Conservation (phyloP, 2,797 vertebrate species). For the Tangara arthus region DNA sequence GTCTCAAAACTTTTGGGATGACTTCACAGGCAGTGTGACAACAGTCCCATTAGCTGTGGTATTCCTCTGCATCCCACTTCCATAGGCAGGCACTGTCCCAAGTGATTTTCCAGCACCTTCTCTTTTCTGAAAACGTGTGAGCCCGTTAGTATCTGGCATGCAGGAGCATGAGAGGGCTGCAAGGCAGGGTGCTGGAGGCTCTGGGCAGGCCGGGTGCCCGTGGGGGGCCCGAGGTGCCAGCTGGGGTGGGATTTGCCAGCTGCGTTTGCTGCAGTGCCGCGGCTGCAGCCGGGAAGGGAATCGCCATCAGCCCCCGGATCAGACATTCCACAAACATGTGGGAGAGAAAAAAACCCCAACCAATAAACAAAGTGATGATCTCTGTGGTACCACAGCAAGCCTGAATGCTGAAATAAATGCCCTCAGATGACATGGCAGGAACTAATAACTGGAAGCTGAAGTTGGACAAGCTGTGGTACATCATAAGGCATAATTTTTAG, state of each 20-base stretch:
- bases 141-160: background rate
- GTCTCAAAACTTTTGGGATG: background rate
- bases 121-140: background rate
- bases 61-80: background rate
- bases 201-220: background rate
- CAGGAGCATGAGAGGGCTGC: background rate
- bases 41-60: background rate
- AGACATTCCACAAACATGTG: background rate
- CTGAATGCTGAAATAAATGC: background rate
- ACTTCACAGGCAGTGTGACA: background rate
- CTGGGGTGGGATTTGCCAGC: background rate
- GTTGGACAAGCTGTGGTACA: background rate
- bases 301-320: rapidly evolving
- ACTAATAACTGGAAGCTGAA: background rate
- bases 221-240: rapidly evolving
- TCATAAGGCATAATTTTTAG: background rate
- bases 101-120: background rate
- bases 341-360: background rate
- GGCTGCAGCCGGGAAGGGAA: background rate
- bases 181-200: background rate
- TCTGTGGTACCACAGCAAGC: background rate
- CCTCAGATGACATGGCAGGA: background rate
- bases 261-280: rapidly evolving
- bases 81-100: background rate
- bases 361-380: background rate